Conservation (phyloP, 1,140 invertebrate genomes). For the Zaprionus tsacasi region DNA sequence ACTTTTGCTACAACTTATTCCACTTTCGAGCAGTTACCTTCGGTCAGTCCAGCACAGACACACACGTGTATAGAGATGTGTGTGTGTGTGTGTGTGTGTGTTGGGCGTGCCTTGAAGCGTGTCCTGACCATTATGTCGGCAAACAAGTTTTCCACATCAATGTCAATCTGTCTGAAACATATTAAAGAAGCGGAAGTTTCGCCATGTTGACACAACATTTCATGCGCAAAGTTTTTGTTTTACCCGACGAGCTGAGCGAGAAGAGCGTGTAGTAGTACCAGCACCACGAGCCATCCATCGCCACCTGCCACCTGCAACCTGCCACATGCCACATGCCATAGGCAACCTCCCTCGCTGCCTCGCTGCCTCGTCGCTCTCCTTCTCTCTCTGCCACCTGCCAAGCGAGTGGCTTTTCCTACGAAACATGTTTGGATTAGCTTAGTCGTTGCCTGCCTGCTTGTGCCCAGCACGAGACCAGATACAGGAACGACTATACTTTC, state of each 20-base stretch:
- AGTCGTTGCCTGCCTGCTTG: conserved; percentile 37
- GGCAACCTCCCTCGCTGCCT: background rate
- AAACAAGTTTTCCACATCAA: conserved; percentile 82
- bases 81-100: background rate
- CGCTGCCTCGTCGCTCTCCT: background rate
- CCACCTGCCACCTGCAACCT: conserved; percentile 11
- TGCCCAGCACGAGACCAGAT: conserved; percentile 31
- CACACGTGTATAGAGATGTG: background rate
- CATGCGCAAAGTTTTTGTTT: conserved; percentile 75
- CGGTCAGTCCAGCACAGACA: conserved; percentile 2
- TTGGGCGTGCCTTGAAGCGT: conserved; percentile 29
- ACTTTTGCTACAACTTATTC: conserved; percentile 69
- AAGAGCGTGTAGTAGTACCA: conserved; percentile 6
- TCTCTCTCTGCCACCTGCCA: conserved; percentile 20
- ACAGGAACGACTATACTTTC: conserved; percentile 10
- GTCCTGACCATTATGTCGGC: conserved; percentile 64
- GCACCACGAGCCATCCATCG: conserved; percentile 27
- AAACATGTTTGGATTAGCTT: conserved; percentile 72
- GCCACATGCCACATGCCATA: conserved; percentile 19
- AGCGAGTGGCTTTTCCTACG: conserved; percentile 71
- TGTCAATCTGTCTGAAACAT: conserved; percentile 84
- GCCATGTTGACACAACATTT: conserved; percentile 81
- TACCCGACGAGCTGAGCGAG: conserved; percentile 26
- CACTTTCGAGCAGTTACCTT: conserved; percentile 62
- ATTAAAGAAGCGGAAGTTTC: conserved; percentile 81